Conservation (phyloP, 2,113 vertebrate genomes). For the Serilophus lunatus region DNA sequence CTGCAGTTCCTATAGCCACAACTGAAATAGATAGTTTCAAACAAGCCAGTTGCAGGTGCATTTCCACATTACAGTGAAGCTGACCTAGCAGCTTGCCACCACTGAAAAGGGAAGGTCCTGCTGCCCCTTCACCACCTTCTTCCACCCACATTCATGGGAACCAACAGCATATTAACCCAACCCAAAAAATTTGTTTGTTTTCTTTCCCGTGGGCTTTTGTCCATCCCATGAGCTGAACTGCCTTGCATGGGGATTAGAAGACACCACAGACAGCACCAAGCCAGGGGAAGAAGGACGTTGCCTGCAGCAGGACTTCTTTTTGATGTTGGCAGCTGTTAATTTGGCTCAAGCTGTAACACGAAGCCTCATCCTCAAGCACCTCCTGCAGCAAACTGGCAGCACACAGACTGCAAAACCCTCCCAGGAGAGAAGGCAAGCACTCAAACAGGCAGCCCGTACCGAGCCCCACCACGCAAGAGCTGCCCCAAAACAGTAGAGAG, state of each 20-base stretch:
- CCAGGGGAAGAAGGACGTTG: neutral
- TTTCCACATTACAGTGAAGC: neutral
- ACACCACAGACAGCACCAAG: neutral
- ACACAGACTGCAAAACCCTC: neutral
- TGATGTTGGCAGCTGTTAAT: constrained; percentile 22
- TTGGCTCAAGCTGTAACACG: neutral
- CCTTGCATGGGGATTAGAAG: neutral
- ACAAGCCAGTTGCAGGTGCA: neutral
- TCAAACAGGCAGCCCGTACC: neutral
- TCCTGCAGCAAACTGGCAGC: constrained; percentile 4
- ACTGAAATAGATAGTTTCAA: neutral
- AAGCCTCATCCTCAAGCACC: constrained; percentile 10
- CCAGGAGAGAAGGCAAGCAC: fast-evolving
- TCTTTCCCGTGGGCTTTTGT: neutral
- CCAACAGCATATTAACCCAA: neutral
- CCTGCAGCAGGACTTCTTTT: constrained; percentile 40
- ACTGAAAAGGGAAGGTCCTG: neutral
- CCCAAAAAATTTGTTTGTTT: neutral
- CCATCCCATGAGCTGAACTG: neutral
- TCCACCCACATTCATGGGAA: fast-evolving
- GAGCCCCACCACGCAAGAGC: neutral
- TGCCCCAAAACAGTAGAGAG: fast-evolving
- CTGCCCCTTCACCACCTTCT: neutral
- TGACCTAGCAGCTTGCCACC: neutral
- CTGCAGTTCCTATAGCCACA: neutral